These are phyloP conservation scores for Zonitis immaculata DNA, from an alignment of 2,888 invertebrate species.

Conservation along the genomic window DNA sequence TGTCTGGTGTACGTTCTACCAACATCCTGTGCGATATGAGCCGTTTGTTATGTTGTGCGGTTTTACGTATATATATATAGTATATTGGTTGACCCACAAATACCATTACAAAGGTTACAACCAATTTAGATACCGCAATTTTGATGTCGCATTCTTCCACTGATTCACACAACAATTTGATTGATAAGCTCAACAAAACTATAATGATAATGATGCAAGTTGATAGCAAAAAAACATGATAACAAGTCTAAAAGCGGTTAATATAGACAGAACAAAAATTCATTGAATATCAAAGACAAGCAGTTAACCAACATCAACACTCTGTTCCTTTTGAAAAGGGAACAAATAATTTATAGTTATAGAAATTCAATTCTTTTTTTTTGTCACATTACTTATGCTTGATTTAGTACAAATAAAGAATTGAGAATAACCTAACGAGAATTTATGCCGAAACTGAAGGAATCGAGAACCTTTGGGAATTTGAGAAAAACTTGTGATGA, in stretches of 20 bases:
- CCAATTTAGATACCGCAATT: constrained; percentile 30
- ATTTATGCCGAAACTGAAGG: no score
- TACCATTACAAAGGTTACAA: constrained; percentile 30
- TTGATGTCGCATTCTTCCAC: constrained; percentile 20
- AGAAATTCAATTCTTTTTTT: no score
- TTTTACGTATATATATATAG: not conserved
- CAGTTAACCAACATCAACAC: not conserved
- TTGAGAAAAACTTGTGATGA: no score
- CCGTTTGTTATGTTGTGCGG: not conserved
- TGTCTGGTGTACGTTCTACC: not conserved
- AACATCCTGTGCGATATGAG: constrained; percentile 1
- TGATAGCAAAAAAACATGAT: not conserved
- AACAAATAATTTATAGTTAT: no score
- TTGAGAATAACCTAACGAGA: no score
- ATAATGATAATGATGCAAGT: not conserved
- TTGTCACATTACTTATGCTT: no score
- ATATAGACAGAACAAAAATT: not conserved
- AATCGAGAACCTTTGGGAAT: no score
- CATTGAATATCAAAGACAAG: not conserved
- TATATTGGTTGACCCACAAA: constrained; percentile 23
- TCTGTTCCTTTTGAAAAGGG: no score
- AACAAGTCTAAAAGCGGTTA: not conserved
- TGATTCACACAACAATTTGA: constrained; percentile 17
- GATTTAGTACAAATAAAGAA: no score
- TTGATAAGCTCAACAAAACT: constrained; percentile 18